Base-by-base conservation (phyloP, 2,888 invertebrate species). In the Lasioglossum calceatum region DNA sequence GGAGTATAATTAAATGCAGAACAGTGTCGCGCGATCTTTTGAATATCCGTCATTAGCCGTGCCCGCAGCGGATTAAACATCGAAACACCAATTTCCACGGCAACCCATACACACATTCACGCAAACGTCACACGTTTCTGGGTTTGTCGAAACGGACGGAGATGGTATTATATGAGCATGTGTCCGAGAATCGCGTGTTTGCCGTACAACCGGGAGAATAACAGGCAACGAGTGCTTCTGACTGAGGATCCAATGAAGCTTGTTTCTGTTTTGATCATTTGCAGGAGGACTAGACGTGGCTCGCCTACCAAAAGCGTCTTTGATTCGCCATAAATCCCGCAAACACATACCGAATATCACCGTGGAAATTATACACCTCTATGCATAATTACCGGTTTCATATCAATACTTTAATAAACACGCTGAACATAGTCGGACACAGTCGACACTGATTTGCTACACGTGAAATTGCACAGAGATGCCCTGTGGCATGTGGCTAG, bases 221-320 rank as follows among this genome's bases (percentile, higher is more conserved):
- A 90, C 84, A 79, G 80, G 76, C 85, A 86, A 84, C 76, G 90
- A 88, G 82, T 84, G 74, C 36, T 61, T 73, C 50, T 81, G 67
- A 81, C 79, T 72, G 80, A 78, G 71, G 58, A 36, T 23, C 84
- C 82, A 84, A 86, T 87, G 83, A 89, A 85, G 80, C 72, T 54
- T 7, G 85, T 82, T 82, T 54, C 88, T 72, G 85, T 79, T 83
- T 54, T 32, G 85, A 85, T 79, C 85, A 85, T 78, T 79, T 75
- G 79, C 82, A 81, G 82, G 82, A 87, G 77, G 70, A 75, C 82
- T 61, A 88, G 54, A 87, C 88, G 88, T 90, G 87, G 86, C 82
- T 80, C 61, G 87, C 73, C 61, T 90, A 81, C 81, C 87, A 91
- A 90, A 91, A 87, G 83, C 81, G 44, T 71, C 89, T 90, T 89